Percentiles rank a stretch among this genome's conserved stretches.
Evolutionary conservation across 1,140 invertebrate genomes (phyloP).

Genomic region (Penaeus japonicus): DNA sequence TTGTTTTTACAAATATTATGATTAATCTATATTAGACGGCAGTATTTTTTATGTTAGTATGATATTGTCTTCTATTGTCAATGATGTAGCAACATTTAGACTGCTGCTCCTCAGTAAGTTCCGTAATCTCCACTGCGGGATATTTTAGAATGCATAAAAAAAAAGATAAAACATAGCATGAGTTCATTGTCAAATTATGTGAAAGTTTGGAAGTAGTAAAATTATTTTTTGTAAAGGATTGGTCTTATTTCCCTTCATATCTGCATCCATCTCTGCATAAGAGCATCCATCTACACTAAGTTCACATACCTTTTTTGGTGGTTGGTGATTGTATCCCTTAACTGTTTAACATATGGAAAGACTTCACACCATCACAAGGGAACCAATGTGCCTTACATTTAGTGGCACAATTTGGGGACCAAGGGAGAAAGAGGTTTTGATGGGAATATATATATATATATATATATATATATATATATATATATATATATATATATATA

Average conservation of each 20-base stretch:
- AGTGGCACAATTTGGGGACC: no score
- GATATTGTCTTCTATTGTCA: constrained; percentile 50
- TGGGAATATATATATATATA: constrained; percentile 21
- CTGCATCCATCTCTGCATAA: background rate
- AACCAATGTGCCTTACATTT: no score
- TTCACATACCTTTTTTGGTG: no score
- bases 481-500: constrained; percentile 39
- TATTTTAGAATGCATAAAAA: constrained; percentile 55
- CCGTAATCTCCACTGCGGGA: constrained; percentile 25
- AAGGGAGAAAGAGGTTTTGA: background rate
- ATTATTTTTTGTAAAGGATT: constrained; percentile 48
- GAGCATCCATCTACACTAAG: no score
- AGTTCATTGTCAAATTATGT: constrained; percentile 53
- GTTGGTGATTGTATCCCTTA: no score
- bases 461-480: constrained; percentile 40
- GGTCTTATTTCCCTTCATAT: background rate
- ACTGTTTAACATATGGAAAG: no score
- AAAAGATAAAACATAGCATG: background rate
- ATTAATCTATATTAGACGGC: constrained; percentile 23
- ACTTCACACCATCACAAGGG: no score
- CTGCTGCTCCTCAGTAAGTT: constrained; percentile 32
- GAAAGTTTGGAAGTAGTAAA: constrained; percentile 53
- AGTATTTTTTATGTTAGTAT: constrained; percentile 52
- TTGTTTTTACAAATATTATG: constrained; percentile 1
- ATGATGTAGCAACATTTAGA: background rate